phyloP scores from a whole-genome alignment of 2,888 invertebrate species.

The Gymnosoma rotundatum region DNA sequence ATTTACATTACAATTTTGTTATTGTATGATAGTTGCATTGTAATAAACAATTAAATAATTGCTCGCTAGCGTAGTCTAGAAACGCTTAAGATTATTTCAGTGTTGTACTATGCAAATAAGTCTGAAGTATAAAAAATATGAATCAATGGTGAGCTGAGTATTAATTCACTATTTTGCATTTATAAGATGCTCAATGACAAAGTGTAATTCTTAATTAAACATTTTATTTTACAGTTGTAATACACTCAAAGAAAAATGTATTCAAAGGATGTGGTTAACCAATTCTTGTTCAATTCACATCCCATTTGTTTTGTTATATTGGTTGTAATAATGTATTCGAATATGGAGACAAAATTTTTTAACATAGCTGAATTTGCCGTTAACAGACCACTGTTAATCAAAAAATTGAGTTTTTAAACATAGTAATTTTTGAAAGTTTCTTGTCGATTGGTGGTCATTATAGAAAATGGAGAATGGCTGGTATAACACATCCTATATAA shows the following conservation, averaged over 20 bases:
- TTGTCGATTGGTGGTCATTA: no score
- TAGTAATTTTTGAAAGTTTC: no score
- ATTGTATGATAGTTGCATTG: constrained; percentile 36
- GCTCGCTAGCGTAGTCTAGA: constrained; percentile 21
- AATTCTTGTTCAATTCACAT: no score
- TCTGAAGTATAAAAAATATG: constrained; percentile 29
- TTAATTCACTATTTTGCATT: constrained; percentile 55
- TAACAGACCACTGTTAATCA: no score
- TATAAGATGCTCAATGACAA: constrained; percentile 47
- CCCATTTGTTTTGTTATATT: no score
- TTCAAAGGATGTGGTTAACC: no score
- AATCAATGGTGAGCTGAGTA: background rate
- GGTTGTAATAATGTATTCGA: no score
- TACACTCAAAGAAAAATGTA: constrained; percentile 12
- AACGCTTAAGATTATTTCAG: constrained; percentile 13
- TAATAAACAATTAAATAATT: constrained; percentile 65
- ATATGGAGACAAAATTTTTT: no score
- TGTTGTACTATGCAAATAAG: constrained; percentile 31
- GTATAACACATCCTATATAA: no score
- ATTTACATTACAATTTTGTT: constrained; percentile 1
- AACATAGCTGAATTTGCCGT: no score
- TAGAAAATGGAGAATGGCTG: no score
- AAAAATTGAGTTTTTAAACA: no score
- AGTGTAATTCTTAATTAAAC: constrained; percentile 32
- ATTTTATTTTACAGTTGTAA: background rate